phyloP scores from a whole-genome alignment of 2,113 vertebrate genomes.

The Onychostruthus taczanowskii region DNA sequence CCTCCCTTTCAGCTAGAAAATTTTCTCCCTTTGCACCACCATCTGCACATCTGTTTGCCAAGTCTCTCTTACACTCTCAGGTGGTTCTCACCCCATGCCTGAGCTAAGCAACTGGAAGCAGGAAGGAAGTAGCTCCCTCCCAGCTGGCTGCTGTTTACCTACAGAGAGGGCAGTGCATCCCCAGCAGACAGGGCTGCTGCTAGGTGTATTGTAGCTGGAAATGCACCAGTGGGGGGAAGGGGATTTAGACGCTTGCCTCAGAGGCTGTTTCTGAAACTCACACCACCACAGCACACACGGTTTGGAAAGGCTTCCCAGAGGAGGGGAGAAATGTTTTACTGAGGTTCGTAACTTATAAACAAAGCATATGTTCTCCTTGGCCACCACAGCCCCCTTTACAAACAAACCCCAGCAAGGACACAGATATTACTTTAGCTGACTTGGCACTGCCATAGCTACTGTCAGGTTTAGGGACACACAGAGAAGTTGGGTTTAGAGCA shows the following conservation, averaged over 20 bases:
- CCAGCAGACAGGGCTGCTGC: not conserved
- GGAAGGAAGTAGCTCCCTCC: not conserved
- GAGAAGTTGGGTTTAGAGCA: not conserved
- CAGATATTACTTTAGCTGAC: not conserved
- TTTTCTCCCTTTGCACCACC: not conserved
- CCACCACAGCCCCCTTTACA: not conserved
- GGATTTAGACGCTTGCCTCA: not conserved
- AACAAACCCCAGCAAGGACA: not conserved
- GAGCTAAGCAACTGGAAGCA: not conserved
- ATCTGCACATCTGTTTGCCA: not conserved
- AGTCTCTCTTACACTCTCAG: not conserved
- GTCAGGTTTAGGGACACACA: not conserved
- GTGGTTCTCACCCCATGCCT: not conserved
- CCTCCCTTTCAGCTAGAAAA: not conserved
- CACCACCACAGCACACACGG: fast-evolving
- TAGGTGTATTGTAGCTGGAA: not conserved
- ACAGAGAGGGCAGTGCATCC: not conserved
- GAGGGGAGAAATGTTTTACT: not conserved
- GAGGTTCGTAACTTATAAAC: not conserved
- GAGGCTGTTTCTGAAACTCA: not conserved
- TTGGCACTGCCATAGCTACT: not conserved
- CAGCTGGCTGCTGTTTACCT: not conserved
- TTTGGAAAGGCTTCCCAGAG: not conserved
- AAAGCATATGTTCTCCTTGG: not conserved
- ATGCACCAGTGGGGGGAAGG: fast-evolving